These are phyloP conservation scores for Heterochromis multidens DNA, from an alignment of 2,113 vertebrate genomes.

Conservation along the genomic window DNA sequence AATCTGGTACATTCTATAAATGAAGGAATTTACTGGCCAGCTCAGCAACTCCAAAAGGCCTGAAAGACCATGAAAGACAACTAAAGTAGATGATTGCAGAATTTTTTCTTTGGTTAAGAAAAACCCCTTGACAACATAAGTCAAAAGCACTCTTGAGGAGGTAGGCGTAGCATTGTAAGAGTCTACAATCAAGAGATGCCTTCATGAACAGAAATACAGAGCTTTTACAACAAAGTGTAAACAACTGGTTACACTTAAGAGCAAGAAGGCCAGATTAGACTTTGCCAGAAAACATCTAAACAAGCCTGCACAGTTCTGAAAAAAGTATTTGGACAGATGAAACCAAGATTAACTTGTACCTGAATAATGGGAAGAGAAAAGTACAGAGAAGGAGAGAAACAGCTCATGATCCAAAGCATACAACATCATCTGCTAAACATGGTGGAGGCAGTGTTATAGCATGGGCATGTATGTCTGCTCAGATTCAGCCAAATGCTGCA, in stretches of 20 bases:
- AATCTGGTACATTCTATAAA: neutral
- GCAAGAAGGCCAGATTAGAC: too few relatives aligned
- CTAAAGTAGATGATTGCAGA: neutral
- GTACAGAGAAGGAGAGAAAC: neutral
- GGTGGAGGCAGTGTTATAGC: neutral
- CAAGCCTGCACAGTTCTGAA: neutral
- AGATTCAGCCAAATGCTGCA: too few relatives aligned
- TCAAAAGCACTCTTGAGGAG: neutral
- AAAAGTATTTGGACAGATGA: neutral
- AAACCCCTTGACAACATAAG: neutral
- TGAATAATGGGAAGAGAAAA: neutral
- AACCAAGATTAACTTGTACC: neutral
- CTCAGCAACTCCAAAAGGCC: neutral
- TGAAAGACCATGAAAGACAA: neutral
- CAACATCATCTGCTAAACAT: neutral
- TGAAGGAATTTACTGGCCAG: neutral
- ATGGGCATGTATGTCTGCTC: neutral
- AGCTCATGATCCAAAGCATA: neutral
- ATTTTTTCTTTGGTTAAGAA: too few relatives aligned
- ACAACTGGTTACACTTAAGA: too few relatives aligned
- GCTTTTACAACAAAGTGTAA: too few relatives aligned
- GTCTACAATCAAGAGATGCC: neutral
- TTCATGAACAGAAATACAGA: neutral
- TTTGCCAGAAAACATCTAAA: too few relatives aligned
- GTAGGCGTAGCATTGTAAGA: neutral